These are phyloP conservation scores for cattle (Bos taurus) DNA, from an alignment of 2,113 vertebrate species.

Conservation along the genomic window ARS-UCD2.0 NC_037350.1:6261501-6262000, in stretches of 20 bases:
- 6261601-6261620: not conserved
- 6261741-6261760: not conserved
- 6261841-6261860: not conserved
- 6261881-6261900: not conserved
- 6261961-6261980: not conserved
- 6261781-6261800: not conserved
- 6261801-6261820: not conserved
- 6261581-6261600: not conserved
- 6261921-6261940: not conserved
- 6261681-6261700: not conserved
- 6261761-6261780: not conserved
- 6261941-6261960: not conserved
- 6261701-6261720: not conserved
- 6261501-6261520: not conserved
- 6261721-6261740: not conserved
- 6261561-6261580: not conserved
- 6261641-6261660: not conserved
- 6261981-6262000: not conserved
- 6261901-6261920: not conserved
- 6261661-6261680: not conserved
- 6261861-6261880: not conserved
- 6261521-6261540: not conserved
- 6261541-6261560: not conserved
- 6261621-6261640: not conserved
- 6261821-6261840: not conserved